Evolutionary conservation across 1,140 invertebrate genomes (phyloP).

Genomic region (Orchestia grillus): DNA sequence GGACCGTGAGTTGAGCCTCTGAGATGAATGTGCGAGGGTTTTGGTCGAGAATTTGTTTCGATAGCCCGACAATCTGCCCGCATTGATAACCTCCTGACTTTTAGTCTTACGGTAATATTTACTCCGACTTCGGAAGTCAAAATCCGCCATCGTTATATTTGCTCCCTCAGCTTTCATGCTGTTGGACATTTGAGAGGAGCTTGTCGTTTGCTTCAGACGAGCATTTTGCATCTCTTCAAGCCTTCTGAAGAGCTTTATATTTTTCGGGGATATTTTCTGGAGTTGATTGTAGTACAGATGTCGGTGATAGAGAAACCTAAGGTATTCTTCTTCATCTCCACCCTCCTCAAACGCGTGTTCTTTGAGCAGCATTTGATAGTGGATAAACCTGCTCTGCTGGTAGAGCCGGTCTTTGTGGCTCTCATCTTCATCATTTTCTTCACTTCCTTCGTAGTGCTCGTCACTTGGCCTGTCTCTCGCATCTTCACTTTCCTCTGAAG

Average conservation of each 20-base stretch:
- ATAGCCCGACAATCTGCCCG: background rate
- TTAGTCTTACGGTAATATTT: constrained; percentile 29
- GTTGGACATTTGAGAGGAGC: background rate
- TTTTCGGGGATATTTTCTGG: constrained; percentile 32
- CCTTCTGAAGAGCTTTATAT: constrained; percentile 48
- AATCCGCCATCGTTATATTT: background rate
- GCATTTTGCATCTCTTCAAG: constrained; percentile 34
- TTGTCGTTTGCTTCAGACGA: background rate
- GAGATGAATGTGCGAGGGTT: background rate
- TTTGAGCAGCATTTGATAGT: constrained; percentile 16
- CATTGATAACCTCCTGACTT: background rate
- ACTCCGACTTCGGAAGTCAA: constrained; percentile 28
- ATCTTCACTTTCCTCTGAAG: constrained; percentile 41
- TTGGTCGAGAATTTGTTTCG: background rate
- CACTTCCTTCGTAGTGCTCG: constrained; percentile 27
- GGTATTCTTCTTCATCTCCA: constrained; percentile 39
- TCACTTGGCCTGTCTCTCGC: constrained; percentile 4
- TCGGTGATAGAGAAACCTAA: constrained; percentile 15
- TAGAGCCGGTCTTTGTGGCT: background rate
- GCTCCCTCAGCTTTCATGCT: background rate
- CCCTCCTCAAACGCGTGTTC: constrained; percentile 36
- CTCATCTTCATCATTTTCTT: constrained; percentile 35
- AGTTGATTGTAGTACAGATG: constrained; percentile 45
- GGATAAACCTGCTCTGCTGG: constrained; percentile 29
- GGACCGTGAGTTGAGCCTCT: background rate